phyloP scores from a whole-genome alignment of 1,140 invertebrate genomes.

The Ephestia elutella region DNA sequence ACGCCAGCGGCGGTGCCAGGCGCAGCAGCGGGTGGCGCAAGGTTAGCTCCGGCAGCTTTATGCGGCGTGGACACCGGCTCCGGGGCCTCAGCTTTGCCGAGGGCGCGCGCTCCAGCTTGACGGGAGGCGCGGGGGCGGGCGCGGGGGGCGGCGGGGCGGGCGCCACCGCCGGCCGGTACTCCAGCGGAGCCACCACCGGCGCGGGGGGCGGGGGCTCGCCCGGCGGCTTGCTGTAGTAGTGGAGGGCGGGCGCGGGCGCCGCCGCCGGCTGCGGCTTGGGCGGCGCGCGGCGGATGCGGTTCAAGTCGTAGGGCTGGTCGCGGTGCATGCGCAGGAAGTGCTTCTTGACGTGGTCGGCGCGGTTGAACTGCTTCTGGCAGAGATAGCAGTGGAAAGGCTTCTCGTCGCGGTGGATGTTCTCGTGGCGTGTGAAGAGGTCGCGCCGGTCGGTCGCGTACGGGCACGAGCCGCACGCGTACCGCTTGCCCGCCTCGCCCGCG shows the following conservation, averaged over 20 bases:
- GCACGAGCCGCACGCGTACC: constrained; percentile 89
- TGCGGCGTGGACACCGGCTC: constrained; percentile 23
- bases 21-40: constrained; percentile 26
- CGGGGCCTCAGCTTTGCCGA: constrained; percentile 38
- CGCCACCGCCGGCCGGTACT: constrained; percentile 32
- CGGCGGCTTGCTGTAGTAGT: constrained; percentile 30
- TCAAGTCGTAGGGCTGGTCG: constrained; percentile 89
- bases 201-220: constrained; percentile 76
- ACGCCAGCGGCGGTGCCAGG: constrained; percentile 22
- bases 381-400: constrained; percentile 95
- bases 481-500: constrained; percentile 74
- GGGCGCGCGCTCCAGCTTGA: constrained; percentile 51
- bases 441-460: constrained; percentile 93
- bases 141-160: constrained; percentile 12
- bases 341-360: constrained; percentile 96
- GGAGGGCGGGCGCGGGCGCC: constrained; percentile 10
- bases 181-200: constrained; percentile 59
- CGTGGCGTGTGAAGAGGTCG: constrained; percentile 95
- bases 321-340: constrained; percentile 93
- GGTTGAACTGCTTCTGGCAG: constrained; percentile 93
- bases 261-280: constrained; percentile 48
- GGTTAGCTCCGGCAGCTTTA: constrained; percentile 19
- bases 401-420: constrained; percentile 95
- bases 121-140: constrained; percentile 8
- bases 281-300: constrained; percentile 80